Evolutionary conservation across 2,113 vertebrate genomes (phyloP).

Genomic region (Jacana jacana): DNA sequence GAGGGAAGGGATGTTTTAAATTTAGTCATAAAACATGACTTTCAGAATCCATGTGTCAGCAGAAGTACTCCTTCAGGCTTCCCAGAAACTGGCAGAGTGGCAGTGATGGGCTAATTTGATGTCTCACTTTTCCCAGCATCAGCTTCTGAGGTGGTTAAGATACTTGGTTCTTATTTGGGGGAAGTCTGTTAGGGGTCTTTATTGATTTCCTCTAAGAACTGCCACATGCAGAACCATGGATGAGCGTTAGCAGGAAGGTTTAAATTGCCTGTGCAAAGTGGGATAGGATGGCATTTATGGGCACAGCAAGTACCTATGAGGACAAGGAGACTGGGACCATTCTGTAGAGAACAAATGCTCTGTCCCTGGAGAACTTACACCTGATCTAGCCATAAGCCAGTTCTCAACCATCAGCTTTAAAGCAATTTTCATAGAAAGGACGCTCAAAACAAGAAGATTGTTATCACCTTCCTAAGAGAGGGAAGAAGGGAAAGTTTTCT

Average conservation of each 20-base stretch:
- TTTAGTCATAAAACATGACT: neutral
- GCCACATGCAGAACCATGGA: neutral
- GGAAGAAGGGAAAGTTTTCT: neutral
- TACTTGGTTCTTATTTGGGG: neutral
- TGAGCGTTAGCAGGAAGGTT: neutral
- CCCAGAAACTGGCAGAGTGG: neutral
- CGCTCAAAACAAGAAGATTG: neutral
- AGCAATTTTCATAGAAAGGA: neutral
- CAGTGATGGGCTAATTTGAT: neutral
- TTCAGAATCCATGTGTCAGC: neutral
- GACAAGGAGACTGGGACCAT: neutral
- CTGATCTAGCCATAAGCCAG: neutral
- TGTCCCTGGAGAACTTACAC: neutral
- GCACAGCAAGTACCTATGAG: neutral
- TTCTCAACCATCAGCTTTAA: neutral
- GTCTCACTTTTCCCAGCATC: neutral
- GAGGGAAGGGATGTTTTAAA: neutral
- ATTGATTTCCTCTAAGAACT: neutral
- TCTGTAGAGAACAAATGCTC: neutral
- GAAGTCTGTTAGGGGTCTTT: neutral
- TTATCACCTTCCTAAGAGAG: neutral
- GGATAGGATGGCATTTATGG: neutral
- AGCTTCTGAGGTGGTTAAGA: neutral
- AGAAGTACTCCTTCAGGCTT: neutral
- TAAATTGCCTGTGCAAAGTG: neutral